Evolutionary conservation across 2,888 invertebrate species (phyloP), one percentile per base, ranked within the genome.

Genomic region (Hyles lineata): DNA sequence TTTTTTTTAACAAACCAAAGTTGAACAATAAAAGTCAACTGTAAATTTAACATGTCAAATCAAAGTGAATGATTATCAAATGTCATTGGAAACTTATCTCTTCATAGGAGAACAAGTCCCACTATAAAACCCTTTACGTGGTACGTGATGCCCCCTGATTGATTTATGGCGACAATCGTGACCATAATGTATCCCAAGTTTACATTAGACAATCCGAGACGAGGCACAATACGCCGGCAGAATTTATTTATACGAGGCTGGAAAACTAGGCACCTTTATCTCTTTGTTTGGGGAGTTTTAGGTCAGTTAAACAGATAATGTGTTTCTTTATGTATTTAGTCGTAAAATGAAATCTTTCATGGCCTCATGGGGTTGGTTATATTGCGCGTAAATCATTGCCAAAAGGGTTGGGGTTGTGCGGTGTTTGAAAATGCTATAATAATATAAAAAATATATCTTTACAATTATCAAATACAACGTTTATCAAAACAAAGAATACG

Each of bases 281-380:
- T 91, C 89, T 90, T 92, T 92, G 91, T 92, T 67, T 88, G 84
- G 87, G 86, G 81, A 85, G 82, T 88, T 92, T 90, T 87, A 90
- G 90, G 87, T 88, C 86, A 88, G 91, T 92, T 93, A 92, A 91
- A 88, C 83, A 87, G 91, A 92, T 93, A 93, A 92, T 92, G 90
- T 87, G 90, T 89, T 85, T 82, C 86, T 92, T 92, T 91, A 90
- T 89, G 90, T 89, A 83, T 79, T 80, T 87, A 90, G 89, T 93
- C 93, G 91, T 93, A 91, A 92, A 92, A 83, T 79, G 82, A 79
- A 77, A 78, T 80, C 78, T 77, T 71, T 76, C 80, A 79, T 50
- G 88, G 85, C 91, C 87, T 90, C 92, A 87, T 89, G 90, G 90
- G 90, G 91, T 85, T 86, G 7, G 23, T 67, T 82, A 83, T 82